Conservation (phyloP, 2,888 invertebrate genomes). For the Microdon myrmicae region DNA sequence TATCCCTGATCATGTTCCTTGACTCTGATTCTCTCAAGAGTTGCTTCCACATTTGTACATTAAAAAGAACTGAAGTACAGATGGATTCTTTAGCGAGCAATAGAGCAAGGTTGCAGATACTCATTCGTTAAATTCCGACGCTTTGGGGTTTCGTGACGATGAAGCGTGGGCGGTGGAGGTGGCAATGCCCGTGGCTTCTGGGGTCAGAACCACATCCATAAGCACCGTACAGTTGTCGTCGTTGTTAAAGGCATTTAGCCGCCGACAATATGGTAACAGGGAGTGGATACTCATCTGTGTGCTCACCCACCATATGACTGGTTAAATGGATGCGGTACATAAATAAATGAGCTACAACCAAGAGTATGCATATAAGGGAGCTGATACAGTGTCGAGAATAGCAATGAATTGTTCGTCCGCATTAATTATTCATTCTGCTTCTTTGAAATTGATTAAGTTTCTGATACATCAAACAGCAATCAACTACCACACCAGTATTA, state of each 20-base stretch:
- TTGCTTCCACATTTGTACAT: conserved; percentile 38
- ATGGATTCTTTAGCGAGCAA: conserved; percentile 30
- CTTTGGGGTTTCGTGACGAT: conserved; percentile 27
- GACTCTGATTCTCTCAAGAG: conserved; percentile 41
- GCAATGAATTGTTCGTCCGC: conserved; percentile 47
- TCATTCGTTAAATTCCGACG: conserved; percentile 44
- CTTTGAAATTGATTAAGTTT: conserved; percentile 46
- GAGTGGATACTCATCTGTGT: conserved; percentile 33
- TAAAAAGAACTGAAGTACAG: conserved; percentile 35
- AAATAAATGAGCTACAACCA: conserved; percentile 42
- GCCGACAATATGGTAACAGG: conserved; percentile 15
- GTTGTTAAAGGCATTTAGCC: conserved; percentile 39
- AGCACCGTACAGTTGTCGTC: conserved; percentile 50
- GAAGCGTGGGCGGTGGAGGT: conserved; percentile 26
- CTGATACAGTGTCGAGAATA: conserved; percentile 39
- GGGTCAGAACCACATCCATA: conserved; percentile 51
- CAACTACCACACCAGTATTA: conserved; percentile 14
- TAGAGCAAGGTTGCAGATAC: conserved; percentile 35
- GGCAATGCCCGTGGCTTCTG: conserved; percentile 24
- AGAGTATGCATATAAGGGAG: conserved; percentile 18
- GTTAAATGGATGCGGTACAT: conserved; percentile 49
- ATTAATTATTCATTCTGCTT: conserved; percentile 51
- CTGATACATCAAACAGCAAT: conserved; percentile 42
- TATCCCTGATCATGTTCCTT: conserved; percentile 11
- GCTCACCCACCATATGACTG: conserved; percentile 23